These are phyloP conservation scores for Prosapia bicincta DNA, from an alignment of 2,888 invertebrate genomes.

Conservation along the genomic window DNA sequence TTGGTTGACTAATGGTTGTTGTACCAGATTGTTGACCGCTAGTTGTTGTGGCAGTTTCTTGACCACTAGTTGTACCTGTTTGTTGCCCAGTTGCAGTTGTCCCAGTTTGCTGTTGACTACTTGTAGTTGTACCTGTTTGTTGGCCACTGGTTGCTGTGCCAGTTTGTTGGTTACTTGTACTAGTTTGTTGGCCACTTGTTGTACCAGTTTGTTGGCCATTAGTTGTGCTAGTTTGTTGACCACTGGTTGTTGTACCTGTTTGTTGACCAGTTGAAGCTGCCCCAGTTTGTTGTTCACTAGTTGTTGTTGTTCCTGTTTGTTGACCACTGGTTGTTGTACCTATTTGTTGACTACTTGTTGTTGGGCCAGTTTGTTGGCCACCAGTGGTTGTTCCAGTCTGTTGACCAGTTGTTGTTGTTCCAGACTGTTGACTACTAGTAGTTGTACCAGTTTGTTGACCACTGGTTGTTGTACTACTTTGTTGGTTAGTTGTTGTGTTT, in stretches of 20 bases:
- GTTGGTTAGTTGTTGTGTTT: slow-evolving; percentile 30
- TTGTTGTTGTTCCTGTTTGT: slow-evolving; percentile 29
- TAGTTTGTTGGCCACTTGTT: slow-evolving; percentile 25
- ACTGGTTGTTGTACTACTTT: slow-evolving; percentile 28
- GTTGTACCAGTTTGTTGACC: slow-evolving; percentile 28
- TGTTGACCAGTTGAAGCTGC: slow-evolving; percentile 29
- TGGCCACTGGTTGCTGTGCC: slow-evolving; percentile 29
- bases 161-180: slow-evolving; percentile 29
- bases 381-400: slow-evolving; percentile 19
- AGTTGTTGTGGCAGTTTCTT: slow-evolving; percentile 26
- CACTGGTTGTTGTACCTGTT: slow-evolving; percentile 21
- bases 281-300: slow-evolving; percentile 20
- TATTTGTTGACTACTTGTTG: slow-evolving; percentile 27
- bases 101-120: slow-evolving; percentile 31
- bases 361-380: slow-evolving; percentile 28
- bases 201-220: slow-evolving; percentile 30
- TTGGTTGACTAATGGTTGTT: slow-evolving; percentile 22
- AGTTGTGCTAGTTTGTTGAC: slow-evolving; percentile 31
- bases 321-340: slow-evolving; percentile 12
- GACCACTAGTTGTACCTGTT: slow-evolving; percentile 19
- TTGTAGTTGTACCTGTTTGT: slow-evolving; percentile 26
- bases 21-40: slow-evolving; percentile 1
- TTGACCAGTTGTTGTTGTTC: slow-evolving; percentile 18
- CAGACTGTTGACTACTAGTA: slow-evolving; percentile 7
- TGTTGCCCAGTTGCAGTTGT: slow-evolving; percentile 29